Percentiles rank a stretch among this genome's conserved stretches.
phyloP scores from a whole-genome alignment of 2,888 invertebrate genomes.

The Agapetus fuscipes region DNA sequence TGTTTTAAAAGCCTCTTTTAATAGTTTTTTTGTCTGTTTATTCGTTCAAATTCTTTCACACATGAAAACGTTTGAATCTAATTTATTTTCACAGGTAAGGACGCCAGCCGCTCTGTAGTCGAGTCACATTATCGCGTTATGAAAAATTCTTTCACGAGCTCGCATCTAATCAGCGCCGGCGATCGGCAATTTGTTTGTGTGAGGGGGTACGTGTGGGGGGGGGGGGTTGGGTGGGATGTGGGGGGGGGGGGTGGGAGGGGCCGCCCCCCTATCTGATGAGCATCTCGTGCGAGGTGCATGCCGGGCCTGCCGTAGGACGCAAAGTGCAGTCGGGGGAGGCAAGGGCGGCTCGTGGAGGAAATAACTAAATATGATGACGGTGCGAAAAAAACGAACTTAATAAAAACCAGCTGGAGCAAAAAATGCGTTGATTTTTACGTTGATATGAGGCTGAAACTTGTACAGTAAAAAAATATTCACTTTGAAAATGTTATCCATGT shows the following conservation, averaged over 20 bases:
- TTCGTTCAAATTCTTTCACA: too few relatives aligned
- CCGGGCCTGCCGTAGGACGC: constrained; percentile 2
- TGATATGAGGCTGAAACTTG: too few relatives aligned
- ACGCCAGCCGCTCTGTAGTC: too few relatives aligned
- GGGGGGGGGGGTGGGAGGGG: background rate
- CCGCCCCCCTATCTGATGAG: constrained; percentile 11
- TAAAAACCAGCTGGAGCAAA: too few relatives aligned
- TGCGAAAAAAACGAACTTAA: background rate
- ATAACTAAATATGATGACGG: too few relatives aligned
- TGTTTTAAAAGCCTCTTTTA: too few relatives aligned
- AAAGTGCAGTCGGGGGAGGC: constrained; percentile 1
- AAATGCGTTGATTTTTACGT: too few relatives aligned
- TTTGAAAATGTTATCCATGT: too few relatives aligned
- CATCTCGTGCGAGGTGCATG: constrained; percentile 11
- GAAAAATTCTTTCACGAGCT: constrained; percentile 22
- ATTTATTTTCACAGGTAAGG: too few relatives aligned
- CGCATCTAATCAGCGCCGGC: constrained; percentile 17
- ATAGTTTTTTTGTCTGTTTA: too few relatives aligned
- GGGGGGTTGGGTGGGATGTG: constrained; percentile 3
- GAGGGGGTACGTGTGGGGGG: background rate
- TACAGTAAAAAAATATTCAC: too few relatives aligned
- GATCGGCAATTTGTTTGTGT: constrained; percentile 21
- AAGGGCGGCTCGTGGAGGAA: background rate
- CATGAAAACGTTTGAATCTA: too few relatives aligned
- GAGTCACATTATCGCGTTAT: constrained; percentile 20